Evolutionary conservation across 2,888 invertebrate genomes (phyloP), one percentile per base, ranked within the genome.

Genomic region (Hyposoter dolosus): DNA sequence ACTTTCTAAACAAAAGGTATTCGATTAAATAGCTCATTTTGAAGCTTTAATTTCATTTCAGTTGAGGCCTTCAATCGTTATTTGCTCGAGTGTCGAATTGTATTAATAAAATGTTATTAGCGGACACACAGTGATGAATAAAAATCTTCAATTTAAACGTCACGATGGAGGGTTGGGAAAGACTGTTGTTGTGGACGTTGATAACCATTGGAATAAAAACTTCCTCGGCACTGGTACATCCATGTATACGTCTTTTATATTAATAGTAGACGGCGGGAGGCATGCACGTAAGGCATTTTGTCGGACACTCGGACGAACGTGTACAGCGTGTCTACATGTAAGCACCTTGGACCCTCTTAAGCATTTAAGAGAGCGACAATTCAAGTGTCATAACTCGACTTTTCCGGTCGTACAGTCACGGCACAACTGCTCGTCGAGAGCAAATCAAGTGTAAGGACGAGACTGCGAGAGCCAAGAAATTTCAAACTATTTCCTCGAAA

Each of bases 311-410:
- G 32, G 50, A 32, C 63, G 15, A 47, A 65, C 69, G 53, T 72
- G 80, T 77, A 81, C 83, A 66, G 15, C 63, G 76, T 83, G 80
- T 83, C 83, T 83, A 78, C 86, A 78, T 74, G 63, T 79, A 83
- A 87, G 87, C 90, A 90, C 90, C 91, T 90, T 90, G 90, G 89
- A 87, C 88, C 90, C 91, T 90, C 91, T 93, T 91, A 91, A 93
- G 89, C 90, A 89, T 90, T 92, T 92, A 92, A 91, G 91, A 89
- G 90, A 90, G 84, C 89, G 89, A 83, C 89, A 89, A 90, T 90
- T 91, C 91, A 92, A 93, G 91, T 92, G 92, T 93, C 91, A 92
- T 92, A 93, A 93, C 91, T 93, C 92, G 92, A 89, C 89, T 89
- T 90, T 93, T 93, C 93, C 93, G 93, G 92, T 91, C 90, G 88